Base-by-base conservation (phyloP, 2,888 invertebrate genomes). In the Tetragonisca angustula region DNA sequence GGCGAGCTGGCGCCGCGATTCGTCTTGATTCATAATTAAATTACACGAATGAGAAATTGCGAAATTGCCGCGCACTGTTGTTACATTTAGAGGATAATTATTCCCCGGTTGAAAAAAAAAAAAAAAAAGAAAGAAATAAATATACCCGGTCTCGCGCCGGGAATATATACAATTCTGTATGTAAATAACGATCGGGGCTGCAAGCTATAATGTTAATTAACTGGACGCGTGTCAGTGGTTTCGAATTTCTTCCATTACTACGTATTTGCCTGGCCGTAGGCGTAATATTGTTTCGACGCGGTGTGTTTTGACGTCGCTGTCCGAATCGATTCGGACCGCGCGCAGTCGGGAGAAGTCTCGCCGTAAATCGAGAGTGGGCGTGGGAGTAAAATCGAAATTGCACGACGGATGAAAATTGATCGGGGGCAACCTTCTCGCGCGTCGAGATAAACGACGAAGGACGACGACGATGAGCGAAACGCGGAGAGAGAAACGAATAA, bases 11-110 rank as follows among this genome's bases (percentile, higher is more conserved):
- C 61, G 4, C n/a, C 64, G 83, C 69, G 74, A 70, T 64, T 15
- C 59, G 84, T 71, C 71, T 64, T 71, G 77, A 72, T 85, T 84
- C 69, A 75, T 85, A 84, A 85, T 81, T 84, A 80, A 87, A 84
- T 87, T 81, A 79, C 59, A 77, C 75, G 77, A 80, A 81, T 32
- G 76, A 50, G 61, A 69, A 81, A 81, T 84, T 81, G 76, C 59
- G 81, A 76, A 84, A 84, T 84, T 81, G 76, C 62, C n/a, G 49
- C 27, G 64, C 65, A 76, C 67, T 85, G 80, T 77, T 67, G 81
- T 78, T 84, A 67, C 78, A 78, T 21, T 21, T 67, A 56, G 19
- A 6, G 67, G 77, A 75, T 84, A 84, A 85, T 84, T 85, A 77
- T 68, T 6, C 11, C 13, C 43, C 52, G 52, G 68, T 84, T 77